Evolutionary conservation across 2,113 vertebrate genomes (phyloP).

Genomic region (Neofelis nebulosa): DNA sequence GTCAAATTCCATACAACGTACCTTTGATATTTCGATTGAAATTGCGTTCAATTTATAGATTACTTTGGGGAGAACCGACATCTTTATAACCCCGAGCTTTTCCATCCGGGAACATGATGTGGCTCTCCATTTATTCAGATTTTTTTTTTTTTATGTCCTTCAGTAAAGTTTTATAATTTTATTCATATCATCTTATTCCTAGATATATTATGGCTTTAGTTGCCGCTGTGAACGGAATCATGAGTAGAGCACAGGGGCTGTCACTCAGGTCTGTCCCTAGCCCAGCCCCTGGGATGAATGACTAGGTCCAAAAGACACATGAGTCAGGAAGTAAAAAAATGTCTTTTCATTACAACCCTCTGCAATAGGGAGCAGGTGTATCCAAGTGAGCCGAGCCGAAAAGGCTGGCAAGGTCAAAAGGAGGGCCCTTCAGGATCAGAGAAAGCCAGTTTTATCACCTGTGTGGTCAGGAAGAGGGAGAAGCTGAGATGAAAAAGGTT

Average conservation of each 20-base stretch:
- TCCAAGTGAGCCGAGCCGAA: neutral
- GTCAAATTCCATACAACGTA: slow-evolving; percentile 51
- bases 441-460: neutral
- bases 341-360: neutral
- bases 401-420: neutral
- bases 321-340: neutral
- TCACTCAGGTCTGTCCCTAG: neutral
- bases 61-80: slow-evolving; percentile 1
- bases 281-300: neutral
- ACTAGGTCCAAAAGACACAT: neutral
- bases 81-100: slow-evolving; percentile 27
- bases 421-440: neutral
- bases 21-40: slow-evolving; percentile 51
- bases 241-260: neutral
- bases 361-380: neutral
- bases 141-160: slow-evolving; percentile 4
- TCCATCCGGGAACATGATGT: neutral
- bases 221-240: neutral
- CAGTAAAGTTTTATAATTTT: slow-evolving; percentile 6
- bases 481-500: neutral
- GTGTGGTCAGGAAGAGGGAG: neutral
- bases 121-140: slow-evolving; percentile 15
- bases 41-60: slow-evolving; percentile 51
- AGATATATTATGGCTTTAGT: neutral
- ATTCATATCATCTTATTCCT: neutral